Base-by-base conservation (phyloP, 2,888 invertebrate species). In the Mylabris sibirica region DNA sequence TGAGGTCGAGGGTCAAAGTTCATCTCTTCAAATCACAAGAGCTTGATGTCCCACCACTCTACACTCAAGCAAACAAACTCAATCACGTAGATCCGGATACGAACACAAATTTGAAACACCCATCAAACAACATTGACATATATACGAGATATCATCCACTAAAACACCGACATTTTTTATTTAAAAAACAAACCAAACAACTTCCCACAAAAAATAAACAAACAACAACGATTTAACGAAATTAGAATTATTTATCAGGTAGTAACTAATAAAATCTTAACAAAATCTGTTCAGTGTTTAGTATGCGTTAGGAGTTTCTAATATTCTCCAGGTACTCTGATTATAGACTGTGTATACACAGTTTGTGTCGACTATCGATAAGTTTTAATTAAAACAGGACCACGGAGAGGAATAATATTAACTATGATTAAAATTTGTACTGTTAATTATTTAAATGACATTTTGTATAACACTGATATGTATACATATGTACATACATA, bases 1-100 rank as follows among this genome's bases (percentile, higher is more conserved):
- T 64, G 74, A 77, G 76, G 78, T 75, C 73, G 78, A 79, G 80
- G 81, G 81, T 81, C 81, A 81, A 80, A 81, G 81, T 81, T 82
- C 80, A 79, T 80, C 79, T 80, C 79, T 77, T 73, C 74, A 77
- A 78, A 77, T 79, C 78, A 76, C 79, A 73, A 72, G 68, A 71
- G 71, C 64, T 62, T 63, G 34, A 74, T 77, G 77, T 77, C 76
- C 74, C 74, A 69, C 68, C 71, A 72, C 69, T 70, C 57, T 12
- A 53, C 68, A 70, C 44, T 69, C 69, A 62, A 67, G 53, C 62
- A 65, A 70, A 70, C 67, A 67, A 70, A 35, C 67, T 67, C 60
- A 68, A 67, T 70, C 70, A 70, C 70, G 67, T 67, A 67, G 65
- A 67, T 65, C 17, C 20, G 24, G 38, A 65, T 60, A 14, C 44